Evolutionary conservation across 2,888 invertebrate species (phyloP).

Genomic region (Tetragonula carbonaria): DNA sequence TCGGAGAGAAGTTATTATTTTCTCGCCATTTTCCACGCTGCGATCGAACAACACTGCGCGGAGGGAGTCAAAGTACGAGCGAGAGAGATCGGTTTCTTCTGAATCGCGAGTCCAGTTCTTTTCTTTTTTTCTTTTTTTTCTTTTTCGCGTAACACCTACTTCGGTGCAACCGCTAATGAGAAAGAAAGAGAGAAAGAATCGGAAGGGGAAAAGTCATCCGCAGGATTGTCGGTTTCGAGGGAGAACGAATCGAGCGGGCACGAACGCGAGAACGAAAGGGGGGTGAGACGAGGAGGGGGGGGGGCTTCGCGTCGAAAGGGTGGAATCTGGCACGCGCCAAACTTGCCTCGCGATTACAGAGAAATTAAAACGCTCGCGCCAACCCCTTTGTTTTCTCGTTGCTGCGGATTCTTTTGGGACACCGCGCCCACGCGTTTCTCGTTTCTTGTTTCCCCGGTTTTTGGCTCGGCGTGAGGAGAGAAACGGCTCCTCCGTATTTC

Average conservation of each 20-base stretch:
- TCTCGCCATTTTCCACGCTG: too few relatives aligned
- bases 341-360: constrained; percentile 76
- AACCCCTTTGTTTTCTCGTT: constrained; percentile 47
- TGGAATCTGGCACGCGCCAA: constrained; percentile 75
- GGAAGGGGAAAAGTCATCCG: constrained; percentile 23
- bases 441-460: neutral
- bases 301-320: constrained; percentile 46
- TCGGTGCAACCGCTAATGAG: neutral
- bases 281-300: neutral
- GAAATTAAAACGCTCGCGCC: constrained; percentile 65
- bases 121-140: too few relatives aligned
- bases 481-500: too few relatives aligned
- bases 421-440: neutral
- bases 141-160: too few relatives aligned
- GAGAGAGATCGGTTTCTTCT: too few relatives aligned
- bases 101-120: too few relatives aligned
- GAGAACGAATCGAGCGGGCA: constrained; percentile 34
- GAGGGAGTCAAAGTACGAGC: too few relatives aligned
- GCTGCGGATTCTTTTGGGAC: constrained; percentile 25
- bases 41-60: too few relatives aligned
- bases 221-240: constrained; percentile 63
- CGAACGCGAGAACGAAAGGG: constrained; percentile 30
- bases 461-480: too few relatives aligned
- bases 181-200: constrained; percentile 9
- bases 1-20: too few relatives aligned